Conservation (phyloP, 2,797 vertebrate species). For the Rhinichthys osculus region DNA sequence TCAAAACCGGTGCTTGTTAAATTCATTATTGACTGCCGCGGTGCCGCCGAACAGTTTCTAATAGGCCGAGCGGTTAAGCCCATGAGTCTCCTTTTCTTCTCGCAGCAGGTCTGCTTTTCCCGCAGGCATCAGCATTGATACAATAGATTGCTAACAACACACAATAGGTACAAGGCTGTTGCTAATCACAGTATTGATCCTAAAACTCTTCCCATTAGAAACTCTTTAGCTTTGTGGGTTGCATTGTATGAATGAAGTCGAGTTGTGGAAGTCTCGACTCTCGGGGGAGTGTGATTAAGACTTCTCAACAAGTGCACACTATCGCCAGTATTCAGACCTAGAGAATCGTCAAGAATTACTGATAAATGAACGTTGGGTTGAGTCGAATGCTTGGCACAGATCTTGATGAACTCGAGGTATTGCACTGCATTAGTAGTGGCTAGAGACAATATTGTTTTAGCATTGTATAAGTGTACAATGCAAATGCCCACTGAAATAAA, state of each 20-base stretch:
- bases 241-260: slow-evolving; percentile 78
- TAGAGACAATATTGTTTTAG: neutral
- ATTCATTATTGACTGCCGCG: slow-evolving; percentile 39
- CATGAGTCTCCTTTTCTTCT: slow-evolving; percentile 54
- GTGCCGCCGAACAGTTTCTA: slow-evolving; percentile 22
- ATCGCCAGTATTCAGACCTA: slow-evolving; percentile 72
- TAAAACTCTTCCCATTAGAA: slow-evolving; percentile 79
- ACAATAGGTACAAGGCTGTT: slow-evolving; percentile 80
- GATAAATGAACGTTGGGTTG: slow-evolving; percentile 67
- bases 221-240: slow-evolving; percentile 77
- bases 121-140: slow-evolving; percentile 70
- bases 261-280: slow-evolving; percentile 68
- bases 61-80: slow-evolving; percentile 30
- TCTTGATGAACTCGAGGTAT: neutral
- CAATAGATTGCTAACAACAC: slow-evolving; percentile 77
- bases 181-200: slow-evolving; percentile 85
- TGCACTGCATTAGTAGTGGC: neutral
- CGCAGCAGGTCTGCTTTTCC: slow-evolving; percentile 51
- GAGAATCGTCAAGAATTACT: slow-evolving; percentile 55
- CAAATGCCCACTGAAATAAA: neutral
- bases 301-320: slow-evolving; percentile 56
- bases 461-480: neutral
- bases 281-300: slow-evolving; percentile 70
- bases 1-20: slow-evolving; percentile 19
- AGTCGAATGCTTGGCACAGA: slow-evolving; percentile 37